These are phyloP conservation scores for Temnothorax nylanderi DNA, from an alignment of 1,140 invertebrate genomes.

Conservation along the genomic window DNA sequence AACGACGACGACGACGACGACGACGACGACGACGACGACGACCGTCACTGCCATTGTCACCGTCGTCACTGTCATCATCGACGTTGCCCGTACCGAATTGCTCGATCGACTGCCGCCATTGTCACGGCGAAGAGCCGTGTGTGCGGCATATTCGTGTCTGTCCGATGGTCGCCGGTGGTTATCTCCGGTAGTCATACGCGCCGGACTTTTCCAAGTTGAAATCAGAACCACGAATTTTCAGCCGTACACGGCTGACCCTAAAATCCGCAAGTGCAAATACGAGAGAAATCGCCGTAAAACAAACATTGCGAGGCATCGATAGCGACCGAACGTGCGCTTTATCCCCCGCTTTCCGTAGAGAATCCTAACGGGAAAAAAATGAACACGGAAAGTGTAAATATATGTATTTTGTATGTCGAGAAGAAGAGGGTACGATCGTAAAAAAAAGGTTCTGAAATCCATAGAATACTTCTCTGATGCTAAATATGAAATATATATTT, in stretches of 20 bases:
- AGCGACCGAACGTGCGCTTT: conserved; percentile 25
- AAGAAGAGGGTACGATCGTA: neutral
- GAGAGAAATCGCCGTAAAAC: conserved; percentile 48
- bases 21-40: conserved; percentile 52
- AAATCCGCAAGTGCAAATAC: conserved; percentile 53
- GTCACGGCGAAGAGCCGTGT: conserved; percentile 17
- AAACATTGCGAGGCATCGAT: conserved; percentile 43
- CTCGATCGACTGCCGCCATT: conserved; percentile 61
- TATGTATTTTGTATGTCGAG: conserved; percentile 14
- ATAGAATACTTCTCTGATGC: neutral
- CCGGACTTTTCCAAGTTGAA: conserved; percentile 51
- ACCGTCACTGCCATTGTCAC: conserved; percentile 64
- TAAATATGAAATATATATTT: neutral
- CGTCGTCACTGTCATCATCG: conserved; percentile 63
- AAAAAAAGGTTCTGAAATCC: neutral
- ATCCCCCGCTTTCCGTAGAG: conserved; percentile 9
- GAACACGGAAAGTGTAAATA: conserved; percentile 32
- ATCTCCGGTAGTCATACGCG: conserved; percentile 21
- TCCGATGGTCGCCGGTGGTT: conserved; percentile 25
- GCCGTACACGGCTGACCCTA: neutral
- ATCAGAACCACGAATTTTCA: conserved; percentile 44
- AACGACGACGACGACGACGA: conserved; percentile 34
- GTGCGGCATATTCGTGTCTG: neutral
- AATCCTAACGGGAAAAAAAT: conserved; percentile 30
- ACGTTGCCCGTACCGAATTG: conserved; percentile 53